phyloP scores from a whole-genome alignment of 1,140 invertebrate species.

The Orchesella cincta region DNA sequence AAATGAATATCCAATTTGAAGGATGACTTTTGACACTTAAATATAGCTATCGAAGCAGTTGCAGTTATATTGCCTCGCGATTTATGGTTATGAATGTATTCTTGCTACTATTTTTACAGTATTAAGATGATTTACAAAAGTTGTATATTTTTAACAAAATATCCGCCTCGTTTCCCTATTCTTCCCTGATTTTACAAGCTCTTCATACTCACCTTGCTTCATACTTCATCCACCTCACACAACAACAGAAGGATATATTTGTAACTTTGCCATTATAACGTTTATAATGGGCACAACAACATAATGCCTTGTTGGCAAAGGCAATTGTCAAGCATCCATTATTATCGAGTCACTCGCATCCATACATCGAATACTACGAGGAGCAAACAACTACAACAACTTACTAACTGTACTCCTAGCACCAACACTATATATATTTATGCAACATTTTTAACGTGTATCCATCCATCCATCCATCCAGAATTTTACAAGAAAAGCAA shows the following conservation, averaged over 20 bases:
- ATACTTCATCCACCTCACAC: neutral
- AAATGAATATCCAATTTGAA: too few relatives aligned
- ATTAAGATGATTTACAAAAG: too few relatives aligned
- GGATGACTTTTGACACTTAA: too few relatives aligned
- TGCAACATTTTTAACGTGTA: neutral
- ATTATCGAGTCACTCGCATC: neutral
- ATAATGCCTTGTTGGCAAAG: conserved; percentile 4
- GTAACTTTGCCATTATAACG: neutral
- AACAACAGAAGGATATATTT: neutral
- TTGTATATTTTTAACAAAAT: neutral
- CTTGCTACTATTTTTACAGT: too few relatives aligned
- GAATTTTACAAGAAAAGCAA: conserved; percentile 18
- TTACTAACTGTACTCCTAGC: neutral
- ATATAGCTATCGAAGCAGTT: too few relatives aligned
- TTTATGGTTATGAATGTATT: too few relatives aligned
- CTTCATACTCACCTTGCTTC: neutral
- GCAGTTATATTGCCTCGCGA: too few relatives aligned
- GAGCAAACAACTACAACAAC: neutral
- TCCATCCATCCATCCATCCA: neutral
- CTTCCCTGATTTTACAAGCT: neutral
- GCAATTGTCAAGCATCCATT: conserved; percentile 5
- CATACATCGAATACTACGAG: neutral
- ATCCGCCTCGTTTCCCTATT: neutral
- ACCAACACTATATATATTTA: too few relatives aligned
- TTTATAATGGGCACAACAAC: neutral